Percentiles rank a stretch among this genome's conserved stretches.
phyloP scores from a whole-genome alignment of 1,140 invertebrate species.

The Pteromalus puparum region DNA sequence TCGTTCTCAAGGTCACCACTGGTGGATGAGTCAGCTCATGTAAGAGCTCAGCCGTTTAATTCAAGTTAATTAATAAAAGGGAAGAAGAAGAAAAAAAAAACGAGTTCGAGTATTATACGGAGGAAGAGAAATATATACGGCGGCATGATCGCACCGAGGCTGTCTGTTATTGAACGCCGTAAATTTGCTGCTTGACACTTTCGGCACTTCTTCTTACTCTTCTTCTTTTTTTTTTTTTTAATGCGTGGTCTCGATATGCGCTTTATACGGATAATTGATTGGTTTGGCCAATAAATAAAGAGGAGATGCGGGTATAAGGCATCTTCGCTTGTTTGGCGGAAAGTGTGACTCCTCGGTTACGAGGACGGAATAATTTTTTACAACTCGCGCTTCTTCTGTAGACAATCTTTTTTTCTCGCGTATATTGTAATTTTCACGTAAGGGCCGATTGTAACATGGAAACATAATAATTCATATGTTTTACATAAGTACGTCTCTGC shows the following conservation, averaged over 20 bases:
- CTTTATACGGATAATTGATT: conserved; percentile 47
- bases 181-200: conserved; percentile 29
- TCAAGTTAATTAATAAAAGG: conserved; percentile 36
- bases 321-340: conserved; percentile 16
- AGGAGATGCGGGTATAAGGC: not conserved
- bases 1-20: conserved; percentile 22
- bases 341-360: not conserved
- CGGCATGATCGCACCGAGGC: not conserved
- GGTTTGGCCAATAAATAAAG: conserved; percentile 38
- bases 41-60: conserved; percentile 36
- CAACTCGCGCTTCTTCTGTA: too few relatives aligned
- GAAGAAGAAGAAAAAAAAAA: conserved; percentile 5
- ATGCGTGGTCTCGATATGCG: conserved; percentile 11
- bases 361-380: not conserved
- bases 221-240: not conserved
- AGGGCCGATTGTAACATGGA: not conserved
- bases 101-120: not conserved
- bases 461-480: not conserved
- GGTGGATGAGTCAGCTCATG: conserved; percentile 7
- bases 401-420: too few relatives aligned
- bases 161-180: conserved; percentile 41
- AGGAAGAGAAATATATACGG: not conserved
- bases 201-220: not conserved
- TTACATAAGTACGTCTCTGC: not conserved
- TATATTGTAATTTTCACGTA: too few relatives aligned